phyloP scores from a whole-genome alignment of 2,888 invertebrate species.

The Macrosiphum euphorbiae region DNA sequence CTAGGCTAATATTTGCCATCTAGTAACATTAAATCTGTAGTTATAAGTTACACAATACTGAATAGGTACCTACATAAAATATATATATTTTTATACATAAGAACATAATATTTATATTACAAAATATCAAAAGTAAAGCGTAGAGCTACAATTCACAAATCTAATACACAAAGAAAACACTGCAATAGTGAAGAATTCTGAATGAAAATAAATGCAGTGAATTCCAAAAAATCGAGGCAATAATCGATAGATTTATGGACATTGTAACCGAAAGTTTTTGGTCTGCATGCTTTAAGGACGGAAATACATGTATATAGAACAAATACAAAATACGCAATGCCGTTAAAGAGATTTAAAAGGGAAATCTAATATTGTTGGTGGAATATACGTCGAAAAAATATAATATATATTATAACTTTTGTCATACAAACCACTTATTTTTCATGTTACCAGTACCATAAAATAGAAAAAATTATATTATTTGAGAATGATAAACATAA shows the following conservation, averaged over 20 bases:
- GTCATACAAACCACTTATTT: slow-evolving; percentile 10
- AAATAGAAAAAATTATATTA: background rate
- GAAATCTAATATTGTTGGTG: background rate
- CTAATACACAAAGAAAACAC: background rate
- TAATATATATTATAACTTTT: slow-evolving; percentile 28
- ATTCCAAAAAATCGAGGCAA: background rate
- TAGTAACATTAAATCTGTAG: background rate
- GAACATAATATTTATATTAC: background rate
- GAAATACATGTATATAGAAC: background rate
- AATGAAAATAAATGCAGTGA: background rate
- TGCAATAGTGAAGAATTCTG: background rate
- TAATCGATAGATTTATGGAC: background rate
- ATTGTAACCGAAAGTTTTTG: background rate
- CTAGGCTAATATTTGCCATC: background rate
- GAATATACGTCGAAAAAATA: background rate
- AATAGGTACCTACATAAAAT: background rate
- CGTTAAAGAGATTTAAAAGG: background rate
- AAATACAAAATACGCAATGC: background rate
- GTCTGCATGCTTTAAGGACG: background rate
- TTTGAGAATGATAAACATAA: background rate
- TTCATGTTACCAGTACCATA: background rate
- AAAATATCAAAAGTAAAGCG: background rate
- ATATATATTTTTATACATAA: background rate
- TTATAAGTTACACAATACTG: background rate
- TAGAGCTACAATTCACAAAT: background rate